Percentiles rank a stretch among this genome's conserved stretches.
Conservation (phyloP, 2,113 vertebrate genomes). For the Datnioides undecimradiatus region DNA sequence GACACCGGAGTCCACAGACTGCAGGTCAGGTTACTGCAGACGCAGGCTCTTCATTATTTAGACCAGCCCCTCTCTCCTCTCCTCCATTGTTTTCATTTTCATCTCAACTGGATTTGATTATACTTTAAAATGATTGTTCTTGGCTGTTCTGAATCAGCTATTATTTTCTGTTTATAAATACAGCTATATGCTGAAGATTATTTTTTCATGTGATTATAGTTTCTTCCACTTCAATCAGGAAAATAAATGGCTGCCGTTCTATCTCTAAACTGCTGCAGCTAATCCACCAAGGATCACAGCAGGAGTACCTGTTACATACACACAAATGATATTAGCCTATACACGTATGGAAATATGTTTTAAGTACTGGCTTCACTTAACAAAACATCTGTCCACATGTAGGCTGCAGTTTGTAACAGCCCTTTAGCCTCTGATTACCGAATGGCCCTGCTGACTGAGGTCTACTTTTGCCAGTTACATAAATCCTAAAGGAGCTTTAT, state of each 20-base stretch:
- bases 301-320: neutral
- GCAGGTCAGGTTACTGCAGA: conserved; percentile 55
- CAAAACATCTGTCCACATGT: neutral
- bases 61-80: conserved; percentile 18
- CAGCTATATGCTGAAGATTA: neutral
- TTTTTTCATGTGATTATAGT: neutral
- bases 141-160: neutral
- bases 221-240: neutral
- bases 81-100: conserved; percentile 13
- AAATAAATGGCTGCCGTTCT: neutral
- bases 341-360: neutral
- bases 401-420: neutral
- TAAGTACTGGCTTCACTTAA: neutral
- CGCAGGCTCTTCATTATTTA: conserved; percentile 70
- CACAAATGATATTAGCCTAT: neutral
- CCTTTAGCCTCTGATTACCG: neutral
- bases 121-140: neutral
- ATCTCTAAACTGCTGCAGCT: neutral
- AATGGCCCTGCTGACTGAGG: neutral
- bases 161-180: neutral
- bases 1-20: conserved; percentile 61
- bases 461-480: neutral
- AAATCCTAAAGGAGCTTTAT: neutral
- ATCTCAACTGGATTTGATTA: neutral
- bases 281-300: neutral